Evolutionary conservation across 2,797 vertebrate species (phyloP).

Genomic region (Ceyx erithaca): DNA sequence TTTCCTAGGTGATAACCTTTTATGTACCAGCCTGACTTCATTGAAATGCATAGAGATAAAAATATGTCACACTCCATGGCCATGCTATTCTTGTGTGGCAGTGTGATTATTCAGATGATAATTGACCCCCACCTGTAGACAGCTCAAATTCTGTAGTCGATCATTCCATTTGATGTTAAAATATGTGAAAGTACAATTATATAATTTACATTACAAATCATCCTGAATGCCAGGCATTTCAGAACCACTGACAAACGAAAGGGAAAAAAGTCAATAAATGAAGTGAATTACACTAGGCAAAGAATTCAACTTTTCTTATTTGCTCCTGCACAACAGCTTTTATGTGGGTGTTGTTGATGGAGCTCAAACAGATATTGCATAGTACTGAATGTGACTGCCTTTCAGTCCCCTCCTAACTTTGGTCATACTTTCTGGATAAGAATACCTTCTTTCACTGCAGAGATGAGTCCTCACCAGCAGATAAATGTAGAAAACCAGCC

Average conservation of each 20-base stretch:
- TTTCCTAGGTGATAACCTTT: constrained; percentile 99
- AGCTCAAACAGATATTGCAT: constrained; percentile 17
- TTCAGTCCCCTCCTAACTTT: constrained; percentile 31
- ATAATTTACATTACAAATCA: constrained; percentile 99
- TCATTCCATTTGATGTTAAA: constrained; percentile 97
- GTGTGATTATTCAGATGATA: constrained; percentile 99
- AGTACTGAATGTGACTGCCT: background rate
- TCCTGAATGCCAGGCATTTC: constrained; percentile 94
- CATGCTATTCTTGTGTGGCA: constrained; percentile 88
- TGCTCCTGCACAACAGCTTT: constrained; percentile 65
- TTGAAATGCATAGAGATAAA: constrained; percentile 99
- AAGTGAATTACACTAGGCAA: constrained; percentile 91
- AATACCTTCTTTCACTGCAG: background rate
- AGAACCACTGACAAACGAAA: constrained; percentile 83
- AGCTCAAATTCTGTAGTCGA: constrained; percentile 95
- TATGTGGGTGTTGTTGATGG: constrained; percentile 37
- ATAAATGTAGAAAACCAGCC: background rate
- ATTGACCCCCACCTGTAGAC: constrained; percentile 99
- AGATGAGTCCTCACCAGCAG: background rate
- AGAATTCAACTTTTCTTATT: constrained; percentile 64
- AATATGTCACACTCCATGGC: constrained; percentile 97
- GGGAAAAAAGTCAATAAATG: constrained; percentile 85
- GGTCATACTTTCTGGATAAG: constrained; percentile 6
- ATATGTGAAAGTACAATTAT: constrained; percentile 93
- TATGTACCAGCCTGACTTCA: constrained; percentile 99